phyloP scores from a whole-genome alignment of 1,140 invertebrate species.

The Anastrepha obliqua region DNA sequence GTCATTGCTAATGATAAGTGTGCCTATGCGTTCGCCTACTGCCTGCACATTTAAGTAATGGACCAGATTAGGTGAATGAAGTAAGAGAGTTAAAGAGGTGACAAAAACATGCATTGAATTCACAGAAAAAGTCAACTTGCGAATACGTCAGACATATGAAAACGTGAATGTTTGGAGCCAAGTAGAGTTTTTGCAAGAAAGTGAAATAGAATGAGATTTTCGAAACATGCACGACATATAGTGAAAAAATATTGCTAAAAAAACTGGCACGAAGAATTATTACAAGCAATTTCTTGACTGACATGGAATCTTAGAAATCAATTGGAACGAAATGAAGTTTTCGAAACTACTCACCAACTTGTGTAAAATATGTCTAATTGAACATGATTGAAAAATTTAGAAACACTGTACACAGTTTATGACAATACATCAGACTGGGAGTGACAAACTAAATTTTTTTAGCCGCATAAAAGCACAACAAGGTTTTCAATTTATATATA shows the following conservation, averaged over 20 bases:
- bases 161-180: no score
- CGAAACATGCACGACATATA: neutral
- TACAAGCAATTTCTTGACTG: neutral
- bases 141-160: no score
- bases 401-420: no score
- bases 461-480: no score
- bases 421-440: no score
- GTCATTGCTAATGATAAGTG: conserved; percentile 42
- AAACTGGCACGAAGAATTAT: neutral
- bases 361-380: neutral
- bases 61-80: neutral
- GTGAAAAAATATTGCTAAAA: neutral
- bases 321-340: neutral
- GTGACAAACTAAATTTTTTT: no score
- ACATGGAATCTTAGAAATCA: neutral
- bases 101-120: no score
- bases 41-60: neutral
- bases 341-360: neutral
- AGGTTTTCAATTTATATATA: no score
- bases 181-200: no score
- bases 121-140: no score
- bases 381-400: no score
- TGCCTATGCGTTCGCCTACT: neutral
- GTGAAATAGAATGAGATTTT: neutral
- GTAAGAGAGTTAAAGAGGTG: neutral